Percentiles rank a stretch among this genome's conserved stretches.
These are phyloP conservation scores for Fragum fragum DNA, from an alignment of 2,888 invertebrate species.

Conservation along the genomic window DNA sequence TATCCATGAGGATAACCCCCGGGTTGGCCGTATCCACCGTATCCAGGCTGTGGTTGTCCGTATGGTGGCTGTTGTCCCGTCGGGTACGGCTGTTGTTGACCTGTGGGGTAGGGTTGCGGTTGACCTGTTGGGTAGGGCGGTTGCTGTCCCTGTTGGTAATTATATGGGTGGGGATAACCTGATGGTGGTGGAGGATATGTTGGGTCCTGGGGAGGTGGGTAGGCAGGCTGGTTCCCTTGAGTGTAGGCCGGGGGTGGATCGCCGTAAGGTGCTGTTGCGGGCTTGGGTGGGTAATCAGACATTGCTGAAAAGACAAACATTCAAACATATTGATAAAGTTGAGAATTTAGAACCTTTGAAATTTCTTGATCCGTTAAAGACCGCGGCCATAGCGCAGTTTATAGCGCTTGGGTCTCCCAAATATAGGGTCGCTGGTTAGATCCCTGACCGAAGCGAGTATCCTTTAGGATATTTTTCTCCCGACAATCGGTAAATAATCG, in stretches of 20 bases:
- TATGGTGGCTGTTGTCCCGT: slow-evolving; percentile 20
- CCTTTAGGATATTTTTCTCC: too few relatives aligned
- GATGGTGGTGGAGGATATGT: slow-evolving; percentile 47
- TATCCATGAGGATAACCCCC: slow-evolving; percentile 32
- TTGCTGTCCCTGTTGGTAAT: slow-evolving; percentile 18
- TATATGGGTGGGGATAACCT: slow-evolving; percentile 52
- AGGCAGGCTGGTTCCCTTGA: slow-evolving; percentile 19
- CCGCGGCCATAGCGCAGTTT: too few relatives aligned
- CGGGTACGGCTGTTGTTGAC: slow-evolving; percentile 16
- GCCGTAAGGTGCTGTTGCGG: slow-evolving; percentile 50
- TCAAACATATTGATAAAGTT: too few relatives aligned
- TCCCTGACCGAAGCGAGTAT: too few relatives aligned
- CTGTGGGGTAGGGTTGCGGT: slow-evolving; percentile 4
- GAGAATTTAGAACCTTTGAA: too few relatives aligned
- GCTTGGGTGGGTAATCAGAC: slow-evolving; percentile 31
- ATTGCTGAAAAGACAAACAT: slow-evolving; percentile 50
- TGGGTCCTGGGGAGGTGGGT: slow-evolving; percentile 32
- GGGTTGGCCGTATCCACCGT: slow-evolving; percentile 23
- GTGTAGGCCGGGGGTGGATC: slow-evolving; percentile 59
- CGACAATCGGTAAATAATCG: too few relatives aligned
- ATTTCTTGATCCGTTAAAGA: too few relatives aligned
- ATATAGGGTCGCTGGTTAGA: too few relatives aligned
- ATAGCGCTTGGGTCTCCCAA: too few relatives aligned
- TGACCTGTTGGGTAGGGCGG: slow-evolving; percentile 4
- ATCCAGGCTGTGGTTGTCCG: slow-evolving; percentile 22